These are phyloP conservation scores for Alviniconcha strummeri DNA, from an alignment of 2,888 invertebrate species.

Conservation along the genomic window DNA sequence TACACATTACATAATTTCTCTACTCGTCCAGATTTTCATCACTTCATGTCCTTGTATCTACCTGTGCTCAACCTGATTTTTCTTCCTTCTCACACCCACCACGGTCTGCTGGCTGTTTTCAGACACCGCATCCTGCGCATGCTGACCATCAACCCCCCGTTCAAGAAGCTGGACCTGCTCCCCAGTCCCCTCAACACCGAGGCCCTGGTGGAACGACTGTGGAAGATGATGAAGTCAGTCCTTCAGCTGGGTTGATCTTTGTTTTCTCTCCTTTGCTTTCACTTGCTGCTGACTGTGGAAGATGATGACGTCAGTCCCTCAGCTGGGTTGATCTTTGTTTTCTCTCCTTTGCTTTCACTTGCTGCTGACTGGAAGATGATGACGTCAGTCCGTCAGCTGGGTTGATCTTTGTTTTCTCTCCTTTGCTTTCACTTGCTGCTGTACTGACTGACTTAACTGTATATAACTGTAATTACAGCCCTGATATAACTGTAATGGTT, in stretches of 20 bases:
- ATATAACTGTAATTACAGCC: no score
- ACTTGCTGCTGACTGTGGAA: no score
- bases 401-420: not conserved
- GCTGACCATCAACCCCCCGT: constrained; percentile 72
- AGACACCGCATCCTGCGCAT: constrained; percentile 66
- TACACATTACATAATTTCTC: no score
- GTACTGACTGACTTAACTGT: no score
- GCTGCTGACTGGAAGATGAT: no score
- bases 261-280: not conserved
- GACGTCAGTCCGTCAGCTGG: not conserved
- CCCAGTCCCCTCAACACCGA: constrained; percentile 80
- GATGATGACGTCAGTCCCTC: not conserved
- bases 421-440: no score
- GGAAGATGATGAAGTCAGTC: constrained; percentile 85
- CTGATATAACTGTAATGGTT: no score
- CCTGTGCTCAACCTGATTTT: no score
- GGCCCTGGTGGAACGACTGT: constrained; percentile 88
- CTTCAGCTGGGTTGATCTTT: not conserved
- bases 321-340: not conserved
- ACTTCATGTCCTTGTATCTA: no score
- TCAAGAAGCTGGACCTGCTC: constrained; percentile 66
- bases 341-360: not conserved
- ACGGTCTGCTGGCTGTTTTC: constrained; percentile 2
- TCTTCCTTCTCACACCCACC: no score
- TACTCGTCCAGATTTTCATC: no score